Conservation (phyloP, 2,797 vertebrate genomes). For the Tauraco hartlaubi region DNA sequence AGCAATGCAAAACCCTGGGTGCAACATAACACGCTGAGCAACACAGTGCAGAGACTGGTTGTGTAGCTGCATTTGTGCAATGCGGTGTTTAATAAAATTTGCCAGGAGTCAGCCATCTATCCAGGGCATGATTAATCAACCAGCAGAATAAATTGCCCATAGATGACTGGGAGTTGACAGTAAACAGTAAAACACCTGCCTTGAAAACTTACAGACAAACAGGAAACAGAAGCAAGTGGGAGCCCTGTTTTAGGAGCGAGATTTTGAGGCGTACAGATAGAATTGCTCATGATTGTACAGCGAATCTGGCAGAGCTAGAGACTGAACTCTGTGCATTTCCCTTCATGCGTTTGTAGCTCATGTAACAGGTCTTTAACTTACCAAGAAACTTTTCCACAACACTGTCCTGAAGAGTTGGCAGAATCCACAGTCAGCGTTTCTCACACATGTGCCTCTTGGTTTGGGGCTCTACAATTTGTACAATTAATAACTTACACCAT, state of each 20-base stretch:
- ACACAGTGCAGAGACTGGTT: not conserved
- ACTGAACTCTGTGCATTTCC: not conserved
- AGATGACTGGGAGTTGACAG: slow-evolving; percentile 59
- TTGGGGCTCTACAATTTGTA: slow-evolving; percentile 21
- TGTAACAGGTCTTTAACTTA: slow-evolving; percentile 54
- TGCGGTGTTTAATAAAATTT: slow-evolving; percentile 14
- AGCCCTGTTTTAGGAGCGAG: not conserved
- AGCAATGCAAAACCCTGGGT: not conserved
- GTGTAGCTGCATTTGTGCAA: not conserved
- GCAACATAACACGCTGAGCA: not conserved
- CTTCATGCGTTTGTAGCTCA: not conserved
- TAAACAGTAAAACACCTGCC: slow-evolving; percentile 68
- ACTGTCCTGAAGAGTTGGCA: slow-evolving; percentile 14
- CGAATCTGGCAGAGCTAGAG: not conserved
- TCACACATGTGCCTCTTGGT: slow-evolving; percentile 11
- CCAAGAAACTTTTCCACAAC: not conserved
- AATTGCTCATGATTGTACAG: not conserved
- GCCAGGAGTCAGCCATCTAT: slow-evolving; percentile 27
- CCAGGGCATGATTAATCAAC: slow-evolving; percentile 51
- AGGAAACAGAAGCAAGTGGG: slow-evolving; percentile 44
- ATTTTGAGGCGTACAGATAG: not conserved
- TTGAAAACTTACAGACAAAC: slow-evolving; percentile 40
- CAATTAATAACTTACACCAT: slow-evolving; percentile 48
- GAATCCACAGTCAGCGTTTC: not conserved
- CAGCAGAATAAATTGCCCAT: slow-evolving; percentile 59